Evolutionary conservation across 1,140 invertebrate species (phyloP).

Genomic region (Scaptomyza pallida): DNA sequence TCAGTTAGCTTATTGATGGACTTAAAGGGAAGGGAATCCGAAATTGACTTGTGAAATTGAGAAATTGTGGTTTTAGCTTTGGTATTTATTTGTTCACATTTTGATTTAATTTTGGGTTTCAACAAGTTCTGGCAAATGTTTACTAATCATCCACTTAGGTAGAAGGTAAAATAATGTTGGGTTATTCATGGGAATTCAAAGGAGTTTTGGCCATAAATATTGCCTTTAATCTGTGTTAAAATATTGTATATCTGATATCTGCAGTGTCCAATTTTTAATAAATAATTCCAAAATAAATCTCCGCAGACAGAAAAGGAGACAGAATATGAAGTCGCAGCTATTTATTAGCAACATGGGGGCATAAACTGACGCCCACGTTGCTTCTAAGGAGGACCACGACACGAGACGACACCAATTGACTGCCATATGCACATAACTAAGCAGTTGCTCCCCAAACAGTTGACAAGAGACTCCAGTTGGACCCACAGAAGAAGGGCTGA

Average conservation of each 20-base stretch:
- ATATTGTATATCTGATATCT: too few species aligned
- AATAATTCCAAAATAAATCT: slow-evolving; percentile 18
- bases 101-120: too few species aligned
- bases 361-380: slow-evolving; percentile 49
- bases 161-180: too few species aligned
- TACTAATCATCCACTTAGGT: too few species aligned
- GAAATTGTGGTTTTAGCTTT: too few species aligned
- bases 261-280: neutral
- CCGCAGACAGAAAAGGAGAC: too few species aligned
- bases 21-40: neutral
- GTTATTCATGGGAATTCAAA: too few species aligned
- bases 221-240: too few species aligned
- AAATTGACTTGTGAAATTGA: neutral
- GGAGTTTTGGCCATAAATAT: too few species aligned
- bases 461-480: slow-evolving; percentile 8
- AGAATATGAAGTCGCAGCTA: slow-evolving; percentile 35
- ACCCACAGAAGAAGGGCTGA: neutral
- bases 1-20: neutral
- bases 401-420: slow-evolving; percentile 70
- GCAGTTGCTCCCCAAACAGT: slow-evolving; percentile 55
- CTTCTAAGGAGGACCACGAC: slow-evolving; percentile 9
- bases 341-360: slow-evolving; percentile 49
- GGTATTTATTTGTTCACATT: too few species aligned
- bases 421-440: slow-evolving; percentile 74
- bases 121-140: too few species aligned